phyloP scores from a whole-genome alignment of 2,888 invertebrate species.

The Erebia aethiops region DNA sequence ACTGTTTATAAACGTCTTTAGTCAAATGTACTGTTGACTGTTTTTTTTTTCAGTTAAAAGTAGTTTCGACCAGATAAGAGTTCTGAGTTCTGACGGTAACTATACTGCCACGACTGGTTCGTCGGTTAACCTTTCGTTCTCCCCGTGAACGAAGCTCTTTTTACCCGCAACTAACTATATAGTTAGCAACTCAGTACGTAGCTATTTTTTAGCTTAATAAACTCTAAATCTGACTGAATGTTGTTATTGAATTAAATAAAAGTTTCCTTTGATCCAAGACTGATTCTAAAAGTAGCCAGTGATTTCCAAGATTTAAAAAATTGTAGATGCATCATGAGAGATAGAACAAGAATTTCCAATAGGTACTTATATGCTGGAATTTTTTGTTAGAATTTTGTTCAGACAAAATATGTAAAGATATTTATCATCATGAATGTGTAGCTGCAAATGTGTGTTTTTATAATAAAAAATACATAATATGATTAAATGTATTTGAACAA shows the following conservation, averaged over 20 bases:
- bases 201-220: slow-evolving; percentile 17
- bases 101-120: too few species aligned
- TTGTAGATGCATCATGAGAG: slow-evolving; percentile 15
- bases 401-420: neutral
- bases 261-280: slow-evolving; percentile 76
- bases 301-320: slow-evolving; percentile 39
- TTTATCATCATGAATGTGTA: slow-evolving; percentile 39
- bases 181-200: slow-evolving; percentile 24
- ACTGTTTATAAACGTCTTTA: too few species aligned
- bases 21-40: too few species aligned
- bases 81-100: too few species aligned
- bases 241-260: slow-evolving; percentile 49
- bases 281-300: slow-evolving; percentile 53
- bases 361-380: neutral
- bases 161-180: slow-evolving; percentile 18
- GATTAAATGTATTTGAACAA: slow-evolving; percentile 58
- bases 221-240: slow-evolving; percentile 31
- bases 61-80: too few species aligned
- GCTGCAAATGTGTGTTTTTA: slow-evolving; percentile 44
- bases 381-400: neutral
- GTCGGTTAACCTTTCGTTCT: too few species aligned
- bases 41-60: too few species aligned
- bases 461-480: neutral
- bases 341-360: neutral
- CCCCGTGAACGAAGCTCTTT: too few species aligned